Evolutionary conservation across 1,140 invertebrate genomes (phyloP), one percentile per base, ranked within the genome.

Genomic region (Drosophila sturtevanti): DNA sequence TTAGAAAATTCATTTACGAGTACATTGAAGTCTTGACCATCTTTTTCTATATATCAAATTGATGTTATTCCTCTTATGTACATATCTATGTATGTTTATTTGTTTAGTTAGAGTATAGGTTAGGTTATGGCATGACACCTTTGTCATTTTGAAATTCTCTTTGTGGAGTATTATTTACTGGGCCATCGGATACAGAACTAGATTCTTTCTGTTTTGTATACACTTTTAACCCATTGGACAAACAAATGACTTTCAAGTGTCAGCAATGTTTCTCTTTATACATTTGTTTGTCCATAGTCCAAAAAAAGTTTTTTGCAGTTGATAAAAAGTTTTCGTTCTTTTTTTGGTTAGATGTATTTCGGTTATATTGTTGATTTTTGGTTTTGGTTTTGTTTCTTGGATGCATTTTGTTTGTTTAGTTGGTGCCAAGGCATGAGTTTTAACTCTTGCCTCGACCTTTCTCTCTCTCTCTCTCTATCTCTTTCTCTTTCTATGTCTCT

Each of bases 211-310:
- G 4, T 31, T 31, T 44, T 61, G n/a, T n/a, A 31, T 38, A 21
- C 48, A 52, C 48, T 70, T 44, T 10, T 11, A 22, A 44, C 34
- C 55, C 66, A 38, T 48, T 62, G 60, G 16, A 31, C 73, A 52
- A 58, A 31, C 63, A 58, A 63, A 48, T 37, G 67, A 68, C 61
- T 70, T 55, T 74, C 60, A 77, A 81, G 77, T 77, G 63, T 81
- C 69, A 44, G 52, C 72, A 68, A 63, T 55, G 64, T 77, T 72
- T 71, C 54, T 37, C n/a, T 72, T 59, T 41, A 21, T 18, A 31
- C 51, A 63, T 73, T n/a, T 11, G 31, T 54, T 73, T 48, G 18
- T 37, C 31, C 24, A 48, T 24, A 37, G 5, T n/a, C 16, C 54
- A 56, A 56, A 56, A 24, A 7, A 4, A 3, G 12, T 48, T 56